A percentile compares a stretch with the other conserved stretches of the same genome.
Evolutionary conservation across 2,888 invertebrate genomes (phyloP).

Genomic region (Diachrysia chrysitis): DNA sequence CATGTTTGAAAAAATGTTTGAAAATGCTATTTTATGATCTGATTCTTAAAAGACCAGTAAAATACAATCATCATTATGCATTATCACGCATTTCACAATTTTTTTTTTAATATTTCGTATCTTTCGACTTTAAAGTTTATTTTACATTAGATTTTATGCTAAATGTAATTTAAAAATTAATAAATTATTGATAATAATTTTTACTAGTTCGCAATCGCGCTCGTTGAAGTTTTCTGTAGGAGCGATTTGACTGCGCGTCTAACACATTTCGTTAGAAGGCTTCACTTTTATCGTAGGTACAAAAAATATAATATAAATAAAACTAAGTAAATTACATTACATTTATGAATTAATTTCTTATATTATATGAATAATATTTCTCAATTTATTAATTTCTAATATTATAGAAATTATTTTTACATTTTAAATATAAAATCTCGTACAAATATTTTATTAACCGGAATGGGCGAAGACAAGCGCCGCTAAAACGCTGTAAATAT

Average conservation of each 20-base stretch:
- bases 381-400: too few species aligned
- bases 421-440: too few species aligned
- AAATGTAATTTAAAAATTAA: not conserved
- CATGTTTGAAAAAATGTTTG: not conserved
- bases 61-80: not conserved
- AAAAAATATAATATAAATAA: too few species aligned
- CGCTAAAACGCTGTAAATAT: too few species aligned
- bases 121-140: not conserved
- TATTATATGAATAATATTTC: too few species aligned
- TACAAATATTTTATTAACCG: too few species aligned
- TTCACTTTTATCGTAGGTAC: not conserved
- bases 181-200: too few species aligned
- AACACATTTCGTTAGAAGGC: not conserved
- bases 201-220: not conserved
- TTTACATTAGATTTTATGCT: not conserved
- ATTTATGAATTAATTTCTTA: too few species aligned
- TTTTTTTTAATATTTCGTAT: too few species aligned
- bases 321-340: too few species aligned
- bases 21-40: not conserved
- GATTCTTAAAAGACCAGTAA: not conserved
- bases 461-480: too few species aligned
- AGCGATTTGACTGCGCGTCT: not conserved
- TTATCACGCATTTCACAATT: not conserved
- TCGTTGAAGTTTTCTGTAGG: conserved; percentile 1
- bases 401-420: too few species aligned